Percentiles rank a stretch among this genome's conserved stretches.
These are phyloP conservation scores for Caenorhabditis inopinata DNA, from an alignment of 1,140 invertebrate genomes.

Conservation along the genomic window DNA sequence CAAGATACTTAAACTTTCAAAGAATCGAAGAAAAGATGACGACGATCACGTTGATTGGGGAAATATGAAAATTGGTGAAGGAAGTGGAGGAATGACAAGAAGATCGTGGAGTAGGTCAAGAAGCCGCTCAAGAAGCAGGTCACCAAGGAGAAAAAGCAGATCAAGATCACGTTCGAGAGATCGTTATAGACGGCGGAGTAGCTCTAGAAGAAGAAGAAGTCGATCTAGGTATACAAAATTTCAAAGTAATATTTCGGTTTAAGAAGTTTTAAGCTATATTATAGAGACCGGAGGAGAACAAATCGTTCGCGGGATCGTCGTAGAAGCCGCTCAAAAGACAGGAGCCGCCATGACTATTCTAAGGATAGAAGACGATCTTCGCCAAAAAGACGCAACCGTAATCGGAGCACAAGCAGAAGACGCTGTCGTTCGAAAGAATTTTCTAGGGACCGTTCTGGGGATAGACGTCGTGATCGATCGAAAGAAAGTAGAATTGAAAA, in stretches of 20 bases:
- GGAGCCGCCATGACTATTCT: conserved; percentile 15
- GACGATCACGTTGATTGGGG: conserved; percentile 3
- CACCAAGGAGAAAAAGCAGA: not conserved
- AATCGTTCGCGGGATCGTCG: conserved; percentile 4
- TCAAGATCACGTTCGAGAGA: not conserved
- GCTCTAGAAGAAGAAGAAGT: not conserved
- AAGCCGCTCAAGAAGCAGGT: conserved; percentile 1
- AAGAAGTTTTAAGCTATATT: not conserved
- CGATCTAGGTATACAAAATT: not conserved
- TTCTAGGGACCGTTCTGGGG: too few relatives aligned
- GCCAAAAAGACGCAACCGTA: not conserved
- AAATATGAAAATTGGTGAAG: not conserved
- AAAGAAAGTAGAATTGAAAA: not conserved
- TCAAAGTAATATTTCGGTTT: too few relatives aligned
- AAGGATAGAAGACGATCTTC: not conserved
- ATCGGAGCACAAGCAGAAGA: conserved; percentile 28
- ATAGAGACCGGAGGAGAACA: not conserved
- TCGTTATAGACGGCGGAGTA: not conserved
- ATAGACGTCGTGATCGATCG: not conserved
- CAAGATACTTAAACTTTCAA: conserved; percentile 47
- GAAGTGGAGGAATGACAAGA: not conserved
- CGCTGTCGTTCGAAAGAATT: not conserved
- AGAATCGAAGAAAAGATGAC: not conserved
- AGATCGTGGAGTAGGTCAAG: not conserved
- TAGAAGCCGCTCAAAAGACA: not conserved